Evolutionary conservation across 2,888 invertebrate species (phyloP).

Genomic region (Caenorhabditis imperialis): DNA sequence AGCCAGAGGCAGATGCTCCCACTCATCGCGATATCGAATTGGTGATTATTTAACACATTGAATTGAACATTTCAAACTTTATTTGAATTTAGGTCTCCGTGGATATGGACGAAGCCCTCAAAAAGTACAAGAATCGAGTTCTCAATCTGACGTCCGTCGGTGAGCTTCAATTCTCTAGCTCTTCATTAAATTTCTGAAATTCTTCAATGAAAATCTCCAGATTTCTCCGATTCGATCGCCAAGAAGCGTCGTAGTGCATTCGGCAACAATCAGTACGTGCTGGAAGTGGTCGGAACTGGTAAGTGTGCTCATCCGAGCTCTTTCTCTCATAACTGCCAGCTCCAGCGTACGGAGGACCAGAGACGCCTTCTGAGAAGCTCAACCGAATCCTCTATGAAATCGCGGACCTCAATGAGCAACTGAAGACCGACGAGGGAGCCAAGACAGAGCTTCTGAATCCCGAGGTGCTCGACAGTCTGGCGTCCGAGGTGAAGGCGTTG

Average conservation of each 20-base stretch:
- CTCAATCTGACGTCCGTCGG: constrained; percentile 68
- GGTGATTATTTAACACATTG: constrained; percentile 24
- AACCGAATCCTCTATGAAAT: constrained; percentile 68
- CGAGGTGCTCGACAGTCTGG: constrained; percentile 51
- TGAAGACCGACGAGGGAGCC: constrained; percentile 33
- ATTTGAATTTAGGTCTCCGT: constrained; percentile 63
- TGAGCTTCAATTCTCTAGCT: constrained; percentile 45
- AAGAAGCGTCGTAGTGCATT: constrained; percentile 69
- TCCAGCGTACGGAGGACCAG: constrained; percentile 54
- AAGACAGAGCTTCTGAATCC: constrained; percentile 53
- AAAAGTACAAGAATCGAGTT: constrained; percentile 67
- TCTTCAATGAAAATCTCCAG: constrained; percentile 35
- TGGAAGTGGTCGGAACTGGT: constrained; percentile 70
- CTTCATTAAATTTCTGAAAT: background rate
- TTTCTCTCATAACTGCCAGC: too few species aligned
- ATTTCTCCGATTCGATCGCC: constrained; percentile 73
- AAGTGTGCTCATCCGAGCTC: too few species aligned
- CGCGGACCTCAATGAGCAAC: constrained; percentile 61
- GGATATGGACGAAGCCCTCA: constrained; percentile 72
- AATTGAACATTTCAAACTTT: background rate
- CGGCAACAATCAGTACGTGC: constrained; percentile 67
- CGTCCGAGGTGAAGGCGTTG: constrained; percentile 51
- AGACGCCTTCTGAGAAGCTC: constrained; percentile 71
- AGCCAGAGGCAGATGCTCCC: constrained; percentile 50
- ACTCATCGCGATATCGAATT: constrained; percentile 70